A percentile compares a stretch with the other conserved stretches of the same genome.
Evolutionary conservation across 2,888 invertebrate genomes (phyloP).

Genomic region (Sericinus montela): DNA sequence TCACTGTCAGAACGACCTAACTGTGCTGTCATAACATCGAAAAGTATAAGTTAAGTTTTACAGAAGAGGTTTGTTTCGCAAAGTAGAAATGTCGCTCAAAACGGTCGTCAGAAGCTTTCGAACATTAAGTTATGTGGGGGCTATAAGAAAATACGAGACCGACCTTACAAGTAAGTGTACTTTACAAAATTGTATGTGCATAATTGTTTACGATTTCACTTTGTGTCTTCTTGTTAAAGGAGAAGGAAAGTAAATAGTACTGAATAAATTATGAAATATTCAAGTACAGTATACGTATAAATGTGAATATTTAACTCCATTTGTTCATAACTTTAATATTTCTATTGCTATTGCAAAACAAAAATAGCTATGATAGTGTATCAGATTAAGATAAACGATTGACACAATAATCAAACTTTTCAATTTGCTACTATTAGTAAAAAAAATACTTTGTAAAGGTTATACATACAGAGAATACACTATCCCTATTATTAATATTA

Average conservation of each 20-base stretch:
- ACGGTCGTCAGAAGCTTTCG: constrained; percentile 51
- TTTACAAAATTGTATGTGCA: neutral
- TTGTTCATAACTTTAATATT: too few relatives aligned
- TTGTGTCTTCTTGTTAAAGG: neutral
- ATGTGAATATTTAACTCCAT: too few relatives aligned
- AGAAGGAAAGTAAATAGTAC: too few relatives aligned
- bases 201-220: neutral
- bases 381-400: constrained; percentile 20
- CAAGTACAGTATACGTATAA: too few relatives aligned
- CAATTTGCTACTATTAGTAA: too few relatives aligned
- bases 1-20: constrained; percentile 29
- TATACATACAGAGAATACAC: too few relatives aligned
- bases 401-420: constrained; percentile 11
- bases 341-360: too few relatives aligned
- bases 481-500: too few relatives aligned
- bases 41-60: constrained; percentile 4
- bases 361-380: neutral
- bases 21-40: constrained; percentile 28
- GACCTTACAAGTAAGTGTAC: constrained; percentile 55
- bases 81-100: constrained; percentile 58
- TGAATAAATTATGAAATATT: too few relatives aligned
- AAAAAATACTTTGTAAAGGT: neutral
- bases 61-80: constrained; percentile 9
- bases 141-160: constrained; percentile 57
- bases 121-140: constrained; percentile 62